Evolutionary conservation across 2,888 invertebrate species (phyloP), one percentile per base, ranked within the genome.

Genomic region (Molorchus minor): DNA sequence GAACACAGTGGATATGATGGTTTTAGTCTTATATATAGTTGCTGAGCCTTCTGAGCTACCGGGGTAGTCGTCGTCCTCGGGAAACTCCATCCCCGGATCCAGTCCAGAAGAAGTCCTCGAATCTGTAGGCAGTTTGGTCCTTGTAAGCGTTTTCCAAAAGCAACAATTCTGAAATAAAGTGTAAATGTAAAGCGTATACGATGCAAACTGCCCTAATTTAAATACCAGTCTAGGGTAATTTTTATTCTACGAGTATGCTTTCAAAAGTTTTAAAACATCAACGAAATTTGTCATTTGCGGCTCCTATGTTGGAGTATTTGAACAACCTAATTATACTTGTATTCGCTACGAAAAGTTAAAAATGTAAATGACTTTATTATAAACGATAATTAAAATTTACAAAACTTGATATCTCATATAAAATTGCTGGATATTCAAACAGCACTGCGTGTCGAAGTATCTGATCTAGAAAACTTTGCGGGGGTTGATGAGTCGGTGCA

Each of bases 71-170:
- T 74, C 71, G 10, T 74, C 73, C 5, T 87, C 84, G 0, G 89
- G 88, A 33, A 7, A 38, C 33, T 0, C 91, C 93, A 75, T 93
- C 93, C 0, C 93, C 93, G 0, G 91, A 91, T 0, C 93, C 93
- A 0, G 92, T 92, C 94, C 94, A 94, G 79, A 94, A 91, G 80
- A 94, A 94, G 78, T 94, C 93, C 73, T 93, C 93, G 56, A 94
- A 81, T 38, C 87, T 86, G 68, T 84, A 84, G 8, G 56, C 52
- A 10, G 78, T 75, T 52, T 72, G 70, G 15, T 74, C 71, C 25
- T 68, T 65, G 53, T 75, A 72, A 7, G 64, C 64, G 47, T 70
- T 74, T 53, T 77, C 76, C 47, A 77, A 58, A 19, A 77, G 64
- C 4, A 77, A 63, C 12, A 79, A 56, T 47, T 77, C 78, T 78